Base-by-base conservation (phyloP, 2,888 invertebrate genomes). In the Trilocha varians region DNA sequence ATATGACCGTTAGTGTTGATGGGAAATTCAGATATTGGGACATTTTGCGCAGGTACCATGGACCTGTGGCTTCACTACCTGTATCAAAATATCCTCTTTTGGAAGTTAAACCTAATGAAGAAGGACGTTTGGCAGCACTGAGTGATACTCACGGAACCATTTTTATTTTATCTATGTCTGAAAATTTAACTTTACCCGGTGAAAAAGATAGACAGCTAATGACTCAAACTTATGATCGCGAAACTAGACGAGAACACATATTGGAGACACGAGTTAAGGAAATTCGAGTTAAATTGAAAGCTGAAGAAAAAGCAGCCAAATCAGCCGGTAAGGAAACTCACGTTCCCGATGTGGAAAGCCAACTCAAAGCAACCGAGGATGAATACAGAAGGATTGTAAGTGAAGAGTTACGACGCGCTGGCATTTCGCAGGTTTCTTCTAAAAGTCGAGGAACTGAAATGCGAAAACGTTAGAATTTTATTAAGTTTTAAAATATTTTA, bases 241-340 rank as follows among this genome's bases (percentile, higher is more conserved):
- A 96, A 78, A 91, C 91, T 40, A 89, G 91, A 38, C 87, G 96
- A 40, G 97, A 96, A 66, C 95, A 93, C 73, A 95, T 97, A 47
- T 83, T 97, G 47, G 96, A 96, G 68, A 90, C 92, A 0, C 90
- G 95, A 57, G 91, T 93, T 45, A 89, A 95, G 55, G 96, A 96
- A 75, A 88, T 94, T 42, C 85, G 89, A 38, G 68, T 92, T 1
- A 91, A 90, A 69, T 41, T 62, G 0, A 68, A 60, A 54, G 36
- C 49, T 34, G 65, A 87, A 68, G 57, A 88, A 77, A 62, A 79
- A 71, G 15, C 59, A 54, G 13, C 25, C 2, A 6, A 25, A 25
- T 6, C 58, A 53, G 34, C 69, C 66, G 39, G 38, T 15, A 39
- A 41, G 4, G 41, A 25, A 5, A 49, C 41, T 5, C 57, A 57